phyloP scores from a whole-genome alignment of 2,797 vertebrate species.

The Gastrophryne carolinensis region DNA sequence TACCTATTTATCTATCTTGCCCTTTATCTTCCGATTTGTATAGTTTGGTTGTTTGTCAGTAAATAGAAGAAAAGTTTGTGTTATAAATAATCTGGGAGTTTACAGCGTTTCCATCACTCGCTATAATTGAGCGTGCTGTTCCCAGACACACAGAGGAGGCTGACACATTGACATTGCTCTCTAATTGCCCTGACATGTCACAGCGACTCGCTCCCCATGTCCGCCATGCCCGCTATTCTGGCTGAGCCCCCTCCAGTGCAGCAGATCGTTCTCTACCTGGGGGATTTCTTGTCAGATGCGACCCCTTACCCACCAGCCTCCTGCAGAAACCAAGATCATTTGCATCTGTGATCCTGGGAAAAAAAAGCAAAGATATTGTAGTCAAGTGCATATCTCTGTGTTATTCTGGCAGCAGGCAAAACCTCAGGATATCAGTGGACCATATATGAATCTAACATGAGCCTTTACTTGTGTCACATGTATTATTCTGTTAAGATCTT shows the following conservation, averaged over 20 bases:
- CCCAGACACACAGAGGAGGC: neutral
- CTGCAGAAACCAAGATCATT: neutral
- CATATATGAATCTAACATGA: neutral
- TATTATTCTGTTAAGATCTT: no score
- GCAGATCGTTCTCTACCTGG: neutral
- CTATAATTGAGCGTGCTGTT: neutral
- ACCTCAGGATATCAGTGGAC: no score
- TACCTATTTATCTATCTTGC: no score
- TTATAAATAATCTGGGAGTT: neutral
- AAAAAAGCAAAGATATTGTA: neutral
- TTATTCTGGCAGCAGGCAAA: no score
- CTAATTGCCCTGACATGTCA: conserved; percentile 35
- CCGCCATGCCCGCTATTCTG: neutral
- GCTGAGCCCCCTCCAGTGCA: neutral
- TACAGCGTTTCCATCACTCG: neutral
- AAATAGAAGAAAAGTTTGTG: neutral
- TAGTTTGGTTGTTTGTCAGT: neutral
- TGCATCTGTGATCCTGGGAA: neutral
- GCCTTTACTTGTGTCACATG: neutral
- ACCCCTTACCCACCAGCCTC: neutral
- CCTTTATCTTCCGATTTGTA: no score
- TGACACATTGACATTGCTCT: conserved; percentile 25
- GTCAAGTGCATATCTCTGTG: neutral
- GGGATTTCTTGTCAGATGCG: neutral
- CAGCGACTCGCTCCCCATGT: conserved; percentile 16